Evolutionary conservation across 2,888 invertebrate genomes (phyloP).

Genomic region (Mamestra brassicae): DNA sequence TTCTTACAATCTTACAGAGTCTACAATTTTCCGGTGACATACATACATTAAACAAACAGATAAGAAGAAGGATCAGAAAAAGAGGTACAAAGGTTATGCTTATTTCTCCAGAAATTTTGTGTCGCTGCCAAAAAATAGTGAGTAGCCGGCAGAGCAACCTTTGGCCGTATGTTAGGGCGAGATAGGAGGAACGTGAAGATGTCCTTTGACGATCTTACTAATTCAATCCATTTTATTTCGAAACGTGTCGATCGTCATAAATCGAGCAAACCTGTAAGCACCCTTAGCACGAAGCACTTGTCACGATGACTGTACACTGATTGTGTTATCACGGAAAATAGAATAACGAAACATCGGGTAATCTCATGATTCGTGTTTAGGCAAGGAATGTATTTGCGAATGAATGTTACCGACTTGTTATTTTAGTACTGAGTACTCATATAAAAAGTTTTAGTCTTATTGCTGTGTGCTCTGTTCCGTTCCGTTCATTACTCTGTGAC

Average conservation of each 20-base stretch:
- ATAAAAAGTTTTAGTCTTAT: slow-evolving; percentile 30
- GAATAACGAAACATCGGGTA: slow-evolving; percentile 47
- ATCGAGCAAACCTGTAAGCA: background rate
- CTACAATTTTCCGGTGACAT: too few relatives aligned
- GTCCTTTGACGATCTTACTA: background rate
- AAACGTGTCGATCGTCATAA: background rate
- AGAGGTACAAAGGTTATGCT: too few relatives aligned
- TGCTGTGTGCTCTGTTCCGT: slow-evolving; percentile 23
- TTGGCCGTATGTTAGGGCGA: background rate
- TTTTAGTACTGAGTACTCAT: slow-evolving; percentile 21
- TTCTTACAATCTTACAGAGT: too few relatives aligned
- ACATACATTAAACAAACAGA: too few relatives aligned
- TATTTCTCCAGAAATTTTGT: too few relatives aligned
- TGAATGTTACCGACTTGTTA: slow-evolving; percentile 27
- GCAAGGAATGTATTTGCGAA: slow-evolving; percentile 31
- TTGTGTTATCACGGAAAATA: slow-evolving; percentile 47
- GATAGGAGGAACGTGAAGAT: background rate
- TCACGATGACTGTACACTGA: slow-evolving; percentile 51
- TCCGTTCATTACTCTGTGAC: slow-evolving; percentile 45
- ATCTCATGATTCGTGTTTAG: slow-evolving; percentile 33
- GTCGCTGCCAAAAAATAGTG: too few relatives aligned
- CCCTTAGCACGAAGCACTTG: slow-evolving; percentile 28
- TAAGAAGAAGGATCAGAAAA: too few relatives aligned
- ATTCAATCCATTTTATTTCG: background rate
- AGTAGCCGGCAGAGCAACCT: too few relatives aligned